These are phyloP conservation scores for Baccha elongata DNA, from an alignment of 2,888 invertebrate genomes.

Conservation along the genomic window DNA sequence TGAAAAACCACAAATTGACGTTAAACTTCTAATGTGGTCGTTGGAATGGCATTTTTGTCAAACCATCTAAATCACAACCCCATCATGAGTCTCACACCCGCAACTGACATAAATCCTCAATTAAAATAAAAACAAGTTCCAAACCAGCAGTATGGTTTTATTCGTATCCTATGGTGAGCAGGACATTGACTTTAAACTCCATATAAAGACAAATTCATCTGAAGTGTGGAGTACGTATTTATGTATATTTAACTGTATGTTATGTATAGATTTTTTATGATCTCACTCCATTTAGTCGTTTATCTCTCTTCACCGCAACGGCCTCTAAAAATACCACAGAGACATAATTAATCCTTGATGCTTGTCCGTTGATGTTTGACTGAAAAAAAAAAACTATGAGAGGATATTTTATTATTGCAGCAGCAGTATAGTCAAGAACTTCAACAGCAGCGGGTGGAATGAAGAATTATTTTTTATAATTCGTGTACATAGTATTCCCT, in stretches of 20 bases:
- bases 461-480: constrained; percentile 14
- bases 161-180: constrained; percentile 5
- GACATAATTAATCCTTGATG: constrained; percentile 72
- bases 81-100: background rate
- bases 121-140: constrained; percentile 42
- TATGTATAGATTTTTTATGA: constrained; percentile 37
- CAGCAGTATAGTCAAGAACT: background rate
- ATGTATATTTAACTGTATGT: too few species aligned
- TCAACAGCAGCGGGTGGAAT: constrained; percentile 11
- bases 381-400: constrained; percentile 20
- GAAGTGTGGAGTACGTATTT: constrained; percentile 11
- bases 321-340: constrained; percentile 69
- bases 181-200: constrained; percentile 66
- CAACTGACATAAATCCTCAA: constrained; percentile 35
- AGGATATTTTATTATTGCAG: constrained; percentile 21
- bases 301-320: constrained; percentile 60
- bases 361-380: constrained; percentile 35
- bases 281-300: constrained; percentile 44
- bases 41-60: constrained; percentile 25
- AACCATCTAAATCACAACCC: constrained; percentile 21
- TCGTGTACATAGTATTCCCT: constrained; percentile 28
- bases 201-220: constrained; percentile 22
- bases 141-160: constrained; percentile 7
- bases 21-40: constrained; percentile 43
- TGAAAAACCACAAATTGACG: constrained; percentile 46